Evolutionary conservation across 2,888 invertebrate genomes (phyloP), one percentile per base, ranked within the genome.

Genomic region (Anoplius nigerrimus): DNA sequence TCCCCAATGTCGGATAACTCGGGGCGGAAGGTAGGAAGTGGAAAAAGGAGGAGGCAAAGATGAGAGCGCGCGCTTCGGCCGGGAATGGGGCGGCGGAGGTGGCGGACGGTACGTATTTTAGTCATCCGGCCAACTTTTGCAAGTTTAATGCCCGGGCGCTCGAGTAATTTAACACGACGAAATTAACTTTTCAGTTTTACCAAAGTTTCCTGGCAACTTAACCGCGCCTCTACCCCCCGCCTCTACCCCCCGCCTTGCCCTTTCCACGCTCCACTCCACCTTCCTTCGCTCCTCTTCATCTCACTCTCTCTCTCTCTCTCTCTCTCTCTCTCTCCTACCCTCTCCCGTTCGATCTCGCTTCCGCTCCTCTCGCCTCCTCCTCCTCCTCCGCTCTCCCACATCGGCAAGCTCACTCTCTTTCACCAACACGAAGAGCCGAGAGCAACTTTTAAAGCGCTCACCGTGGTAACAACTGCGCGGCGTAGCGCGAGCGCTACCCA

Each of bases 161-260:
- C 86, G 85, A 86, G 85, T 86, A 86, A 86, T 86, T 86, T 86
- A 86, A 85, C 86, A 83, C 85, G 87, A 85, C 85, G 83, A 87
- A 87, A 87, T 87, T 87, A 87, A 87, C 87, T 87, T 87, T 87
- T 86, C 86, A 87, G 87, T 87, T 87, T 86, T 86, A 86, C 84
- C 81, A 82, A 86, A 87, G 86, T 87, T 87, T 85, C 82, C 76
- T 83, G 78, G 83, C 81, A 82, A 84, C 83, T 84, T 84, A 83
- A 83, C 83, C 84, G 79, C 82, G 79, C 75, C 71, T 59, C 75
- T 55, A 58, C 62, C 63, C 69, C n/a, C n/a, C 82, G 79, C 75
- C 71, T 59, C 75, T 55, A 58, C 62, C 63, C 69, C n/a, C 75
- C 69, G 66, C 59, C 59, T 71, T 72, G 61, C 56, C 52, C 59